A percentile compares a stretch with the other conserved stretches of the same genome.
These are phyloP conservation scores for Beris chalybata DNA, from an alignment of 2,888 invertebrate genomes.

Conservation along the genomic window DNA sequence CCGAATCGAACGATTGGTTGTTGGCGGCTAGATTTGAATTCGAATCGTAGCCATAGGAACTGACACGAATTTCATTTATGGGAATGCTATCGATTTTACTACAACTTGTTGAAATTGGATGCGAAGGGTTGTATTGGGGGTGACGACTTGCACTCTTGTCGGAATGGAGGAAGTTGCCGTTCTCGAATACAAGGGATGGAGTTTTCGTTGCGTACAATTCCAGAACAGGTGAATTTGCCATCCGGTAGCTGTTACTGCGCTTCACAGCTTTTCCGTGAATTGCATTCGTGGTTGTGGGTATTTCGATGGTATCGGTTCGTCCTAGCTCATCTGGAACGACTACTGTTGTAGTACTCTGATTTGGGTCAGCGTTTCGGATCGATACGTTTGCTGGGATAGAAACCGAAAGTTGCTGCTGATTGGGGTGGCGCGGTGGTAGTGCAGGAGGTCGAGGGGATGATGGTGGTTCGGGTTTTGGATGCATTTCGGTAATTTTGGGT, in stretches of 20 bases:
- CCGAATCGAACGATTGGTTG: no score
- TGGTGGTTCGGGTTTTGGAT: conserved; percentile 28
- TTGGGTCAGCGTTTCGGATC: conserved; percentile 27
- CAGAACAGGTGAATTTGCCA: conserved; percentile 63
- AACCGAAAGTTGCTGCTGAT: conserved; percentile 37
- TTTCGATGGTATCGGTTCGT: neutral
- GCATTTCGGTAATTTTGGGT: conserved; percentile 41
- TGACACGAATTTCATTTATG: conserved; percentile 1
- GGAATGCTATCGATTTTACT: conserved; percentile 28
- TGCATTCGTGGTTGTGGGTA: conserved; percentile 34
- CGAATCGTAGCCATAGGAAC: neutral
- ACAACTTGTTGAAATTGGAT: conserved; percentile 17
- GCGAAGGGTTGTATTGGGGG: neutral
- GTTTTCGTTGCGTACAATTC: neutral
- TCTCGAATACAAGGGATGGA: neutral
- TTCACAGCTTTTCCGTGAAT: conserved; percentile 60
- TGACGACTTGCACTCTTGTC: no score
- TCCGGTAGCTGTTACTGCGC: conserved; percentile 81
- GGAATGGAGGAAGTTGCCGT: neutral
- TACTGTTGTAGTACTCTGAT: conserved; percentile 1
- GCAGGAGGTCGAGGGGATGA: conserved; percentile 7
- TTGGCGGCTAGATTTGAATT: neutral
- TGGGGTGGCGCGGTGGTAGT: conserved; percentile 41
- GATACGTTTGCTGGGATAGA: conserved; percentile 28
- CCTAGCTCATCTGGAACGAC: conserved; percentile 17